phyloP scores from a whole-genome alignment of 2,113 vertebrate species.

The Peromyscus polionotus region DNA sequence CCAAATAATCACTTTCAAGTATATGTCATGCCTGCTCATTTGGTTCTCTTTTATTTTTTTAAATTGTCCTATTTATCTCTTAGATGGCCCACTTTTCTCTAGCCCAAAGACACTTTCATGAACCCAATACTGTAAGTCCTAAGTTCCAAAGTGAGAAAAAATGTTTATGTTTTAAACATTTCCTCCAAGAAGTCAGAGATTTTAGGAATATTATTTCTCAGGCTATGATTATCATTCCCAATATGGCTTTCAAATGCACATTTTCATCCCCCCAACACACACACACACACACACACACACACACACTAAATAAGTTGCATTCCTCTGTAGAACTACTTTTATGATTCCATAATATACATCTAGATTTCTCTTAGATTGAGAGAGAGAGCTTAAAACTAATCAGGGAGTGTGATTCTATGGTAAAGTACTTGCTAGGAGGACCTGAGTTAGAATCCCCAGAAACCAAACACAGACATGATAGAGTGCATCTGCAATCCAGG shows the following conservation, averaged over 20 bases:
- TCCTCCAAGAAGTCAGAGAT: neutral
- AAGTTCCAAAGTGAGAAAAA: neutral
- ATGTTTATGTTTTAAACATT: neutral
- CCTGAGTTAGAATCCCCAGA: neutral
- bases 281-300: neutral
- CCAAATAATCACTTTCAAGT: conserved; percentile 7
- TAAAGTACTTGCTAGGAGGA: neutral
- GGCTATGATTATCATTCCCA: neutral
- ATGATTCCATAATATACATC: neutral
- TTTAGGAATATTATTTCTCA: neutral
- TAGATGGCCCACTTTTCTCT: neutral
- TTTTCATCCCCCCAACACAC: neutral
- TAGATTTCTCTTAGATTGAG: neutral
- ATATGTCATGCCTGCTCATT: neutral
- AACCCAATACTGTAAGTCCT: neutral
- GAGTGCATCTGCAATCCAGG: neutral
- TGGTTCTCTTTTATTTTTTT: neutral
- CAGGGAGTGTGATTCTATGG: neutral
- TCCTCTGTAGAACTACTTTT: neutral
- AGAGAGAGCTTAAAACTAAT: neutral
- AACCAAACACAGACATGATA: neutral
- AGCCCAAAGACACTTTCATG: neutral
- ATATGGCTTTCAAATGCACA: neutral
- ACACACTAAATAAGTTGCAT: neutral
- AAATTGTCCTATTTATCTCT: neutral